These are phyloP conservation scores for Calidris pugnax DNA, from an alignment of 2,113 vertebrate genomes.

Conservation along the genomic window DNA sequence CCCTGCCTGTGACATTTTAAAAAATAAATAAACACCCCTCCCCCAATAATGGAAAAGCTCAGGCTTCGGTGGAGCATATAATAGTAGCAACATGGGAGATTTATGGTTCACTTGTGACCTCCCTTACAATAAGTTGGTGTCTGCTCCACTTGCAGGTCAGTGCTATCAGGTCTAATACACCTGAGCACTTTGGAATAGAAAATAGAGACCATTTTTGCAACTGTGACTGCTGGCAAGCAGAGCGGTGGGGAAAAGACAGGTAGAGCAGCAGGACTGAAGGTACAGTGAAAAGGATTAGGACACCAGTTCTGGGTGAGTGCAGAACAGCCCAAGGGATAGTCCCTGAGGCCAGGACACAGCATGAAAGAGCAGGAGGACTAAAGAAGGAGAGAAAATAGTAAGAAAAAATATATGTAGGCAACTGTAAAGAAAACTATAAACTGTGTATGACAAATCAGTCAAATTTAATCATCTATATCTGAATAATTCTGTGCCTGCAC, in stretches of 20 bases:
- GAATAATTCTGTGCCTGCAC: background rate
- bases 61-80: background rate
- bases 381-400: constrained; percentile 12
- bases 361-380: constrained; percentile 6
- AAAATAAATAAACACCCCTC: background rate
- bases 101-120: background rate
- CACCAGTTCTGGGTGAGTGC: constrained; percentile 25
- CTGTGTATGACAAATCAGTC: background rate
- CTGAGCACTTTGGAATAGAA: constrained; percentile 29
- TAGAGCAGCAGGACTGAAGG: background rate
- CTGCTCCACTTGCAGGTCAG: background rate
- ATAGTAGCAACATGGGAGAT: background rate
- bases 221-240: constrained; percentile 46
- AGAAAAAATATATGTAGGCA: constrained; percentile 47
- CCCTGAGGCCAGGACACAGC: constrained; percentile 36
- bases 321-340: constrained; percentile 41
- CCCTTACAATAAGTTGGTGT: background rate
- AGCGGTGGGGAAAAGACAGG: background rate
- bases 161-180: background rate
- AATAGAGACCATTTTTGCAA: constrained; percentile 63
- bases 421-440: constrained; percentile 5
- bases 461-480: background rate
- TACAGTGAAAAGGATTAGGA: constrained; percentile 30
- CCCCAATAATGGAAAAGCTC: background rate
- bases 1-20: background rate